Evolutionary conservation across 2,113 vertebrate genomes (phyloP).

Genomic region (Aepyceros melampus): DNA sequence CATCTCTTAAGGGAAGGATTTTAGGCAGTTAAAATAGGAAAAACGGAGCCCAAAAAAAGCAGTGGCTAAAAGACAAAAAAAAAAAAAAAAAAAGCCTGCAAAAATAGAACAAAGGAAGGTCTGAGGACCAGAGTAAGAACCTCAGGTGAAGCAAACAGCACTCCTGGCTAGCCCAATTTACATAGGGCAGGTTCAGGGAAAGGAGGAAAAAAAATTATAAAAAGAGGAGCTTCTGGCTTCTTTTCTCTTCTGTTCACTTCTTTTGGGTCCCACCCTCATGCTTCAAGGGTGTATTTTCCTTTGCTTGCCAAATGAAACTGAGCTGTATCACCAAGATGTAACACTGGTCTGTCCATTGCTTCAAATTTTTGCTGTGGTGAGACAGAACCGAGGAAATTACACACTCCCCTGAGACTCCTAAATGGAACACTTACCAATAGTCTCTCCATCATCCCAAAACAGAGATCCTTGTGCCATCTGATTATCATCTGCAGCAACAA

Average conservation of each 20-base stretch:
- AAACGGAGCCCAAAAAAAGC: neutral
- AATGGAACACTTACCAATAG: slow-evolving; percentile 80
- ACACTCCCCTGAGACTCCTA: neutral
- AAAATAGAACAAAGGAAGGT: neutral
- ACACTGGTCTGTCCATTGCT: neutral
- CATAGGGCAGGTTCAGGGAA: neutral
- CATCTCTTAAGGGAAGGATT: neutral
- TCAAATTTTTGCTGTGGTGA: neutral
- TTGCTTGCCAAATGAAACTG: neutral
- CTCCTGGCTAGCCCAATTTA: neutral
- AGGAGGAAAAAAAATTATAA: neutral
- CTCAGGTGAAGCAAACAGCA: neutral
- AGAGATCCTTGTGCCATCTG: slow-evolving; percentile 81
- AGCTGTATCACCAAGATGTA: neutral
- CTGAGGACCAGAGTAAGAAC: neutral
- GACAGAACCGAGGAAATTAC: neutral
- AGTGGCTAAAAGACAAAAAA: neutral
- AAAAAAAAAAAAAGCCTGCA: neutral
- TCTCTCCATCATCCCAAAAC: slow-evolving; percentile 91
- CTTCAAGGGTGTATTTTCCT: neutral
- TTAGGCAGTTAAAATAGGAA: neutral
- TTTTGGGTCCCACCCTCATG: neutral
- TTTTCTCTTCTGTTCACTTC: neutral
- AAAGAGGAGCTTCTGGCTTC: neutral
- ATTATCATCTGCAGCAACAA: slow-evolving; percentile 83